Conservation (phyloP, 1,140 invertebrate genomes). For the Nautilus pompilius region DNA sequence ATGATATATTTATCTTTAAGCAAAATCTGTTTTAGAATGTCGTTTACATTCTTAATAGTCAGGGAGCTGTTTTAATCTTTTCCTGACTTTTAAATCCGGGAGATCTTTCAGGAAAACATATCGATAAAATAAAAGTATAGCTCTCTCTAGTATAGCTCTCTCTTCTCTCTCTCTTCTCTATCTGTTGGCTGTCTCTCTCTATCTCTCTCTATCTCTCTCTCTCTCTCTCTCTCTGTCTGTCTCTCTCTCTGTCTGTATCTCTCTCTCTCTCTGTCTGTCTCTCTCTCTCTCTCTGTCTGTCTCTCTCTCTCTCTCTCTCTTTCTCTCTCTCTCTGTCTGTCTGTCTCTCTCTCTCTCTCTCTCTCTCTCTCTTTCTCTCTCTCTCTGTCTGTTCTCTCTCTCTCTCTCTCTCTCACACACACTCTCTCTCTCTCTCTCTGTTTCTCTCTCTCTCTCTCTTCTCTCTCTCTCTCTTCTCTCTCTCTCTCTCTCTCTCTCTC, state of each 20-base stretch:
- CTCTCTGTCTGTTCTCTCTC: not conserved
- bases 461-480: not conserved
- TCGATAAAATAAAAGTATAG: no score
- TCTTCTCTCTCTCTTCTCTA: not conserved
- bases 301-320: not conserved
- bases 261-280: not conserved
- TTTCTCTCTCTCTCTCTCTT: not conserved
- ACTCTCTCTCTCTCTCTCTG: not conserved
- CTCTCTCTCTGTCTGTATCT: not conserved
- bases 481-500: not conserved
- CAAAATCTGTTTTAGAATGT: no score
- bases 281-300: not conserved
- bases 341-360: not conserved
- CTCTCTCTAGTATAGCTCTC: not conserved
- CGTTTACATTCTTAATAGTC: no score
- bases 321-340: not conserved
- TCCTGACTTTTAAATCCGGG: no score
- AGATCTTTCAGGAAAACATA: no score
- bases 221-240: not conserved
- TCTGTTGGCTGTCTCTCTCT: not conserved
- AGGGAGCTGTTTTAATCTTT: no score
- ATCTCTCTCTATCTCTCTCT: not conserved
- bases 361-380: not conserved
- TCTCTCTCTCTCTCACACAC: not conserved
- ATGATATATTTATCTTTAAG: no score